Evolutionary conservation across 2,888 invertebrate species (phyloP).

Genomic region (Gonocerus acuteangulatus): DNA sequence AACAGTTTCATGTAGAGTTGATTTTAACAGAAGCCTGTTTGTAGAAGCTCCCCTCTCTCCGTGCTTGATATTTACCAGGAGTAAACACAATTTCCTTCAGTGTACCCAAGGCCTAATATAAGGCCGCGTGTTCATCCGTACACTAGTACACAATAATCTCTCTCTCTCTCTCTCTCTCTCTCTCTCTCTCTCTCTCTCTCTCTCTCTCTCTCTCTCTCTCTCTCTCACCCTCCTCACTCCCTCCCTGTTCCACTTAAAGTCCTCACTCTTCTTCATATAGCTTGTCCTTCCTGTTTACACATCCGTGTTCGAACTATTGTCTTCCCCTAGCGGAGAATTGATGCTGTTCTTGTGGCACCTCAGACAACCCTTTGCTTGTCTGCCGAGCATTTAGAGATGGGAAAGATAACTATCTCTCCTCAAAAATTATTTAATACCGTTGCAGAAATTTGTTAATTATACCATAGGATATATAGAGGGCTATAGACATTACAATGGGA

Average conservation of each 20-base stretch:
- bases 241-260: too few species aligned
- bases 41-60: background rate
- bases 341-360: too few species aligned
- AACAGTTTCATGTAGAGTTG: background rate
- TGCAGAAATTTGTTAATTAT: too few species aligned
- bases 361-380: too few species aligned
- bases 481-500: too few species aligned
- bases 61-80: constrained; percentile 24
- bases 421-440: too few species aligned
- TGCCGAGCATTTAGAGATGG: too few species aligned
- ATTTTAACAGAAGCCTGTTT: constrained; percentile 11
- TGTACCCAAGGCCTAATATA: constrained; percentile 22
- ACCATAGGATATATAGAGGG: too few species aligned
- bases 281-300: constrained; percentile 15
- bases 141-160: constrained; percentile 2
- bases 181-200: too few species aligned
- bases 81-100: constrained; percentile 25
- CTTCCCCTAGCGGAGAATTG: too few species aligned
- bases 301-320: background rate
- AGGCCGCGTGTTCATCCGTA: constrained; percentile 15
- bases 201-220: background rate
- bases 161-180: background rate
- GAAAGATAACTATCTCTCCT: too few species aligned
- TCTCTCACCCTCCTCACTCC: too few species aligned
- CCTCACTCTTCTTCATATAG: background rate